Conservation (phyloP, 2,113 vertebrate species). For the Colistium nudipinnis region DNA sequence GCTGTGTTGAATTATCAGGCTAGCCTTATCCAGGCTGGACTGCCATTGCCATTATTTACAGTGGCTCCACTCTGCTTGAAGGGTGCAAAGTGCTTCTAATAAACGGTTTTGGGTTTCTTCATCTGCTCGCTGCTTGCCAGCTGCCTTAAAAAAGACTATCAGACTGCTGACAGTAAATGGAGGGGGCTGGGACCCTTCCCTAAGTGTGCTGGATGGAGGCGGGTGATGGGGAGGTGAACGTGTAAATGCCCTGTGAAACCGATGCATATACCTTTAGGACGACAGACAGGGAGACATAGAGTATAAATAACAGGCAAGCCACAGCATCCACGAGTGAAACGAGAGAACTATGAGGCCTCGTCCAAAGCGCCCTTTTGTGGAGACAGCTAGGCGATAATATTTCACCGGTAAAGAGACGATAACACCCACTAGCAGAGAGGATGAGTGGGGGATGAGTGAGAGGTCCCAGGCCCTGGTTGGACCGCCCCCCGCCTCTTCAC, state of each 20-base stretch:
- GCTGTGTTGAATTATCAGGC: constrained; percentile 51
- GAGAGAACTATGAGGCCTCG: constrained; percentile 55
- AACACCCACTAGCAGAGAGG: constrained; percentile 18
- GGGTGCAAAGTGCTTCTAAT: constrained; percentile 84
- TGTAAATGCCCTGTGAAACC: constrained; percentile 38
- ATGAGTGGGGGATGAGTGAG: constrained; percentile 64
- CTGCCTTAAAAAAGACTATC: constrained; percentile 89
- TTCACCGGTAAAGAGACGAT: constrained; percentile 75
- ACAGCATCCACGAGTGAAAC: constrained; percentile 61
- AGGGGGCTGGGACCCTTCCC: constrained; percentile 81
- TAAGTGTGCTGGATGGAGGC: constrained; percentile 63
- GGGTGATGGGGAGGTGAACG: constrained; percentile 36
- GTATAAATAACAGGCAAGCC: constrained; percentile 69
- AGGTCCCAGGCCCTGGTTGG: constrained; percentile 51
- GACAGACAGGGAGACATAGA: constrained; percentile 39
- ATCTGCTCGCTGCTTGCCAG: constrained; percentile 83
- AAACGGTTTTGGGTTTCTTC: constrained; percentile 82
- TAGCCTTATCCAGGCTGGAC: constrained; percentile 38
- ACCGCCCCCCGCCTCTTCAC: not conserved
- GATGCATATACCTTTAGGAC: constrained; percentile 32
- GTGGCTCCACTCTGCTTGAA: constrained; percentile 79
- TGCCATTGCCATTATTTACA: constrained; percentile 80
- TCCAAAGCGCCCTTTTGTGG: constrained; percentile 53
- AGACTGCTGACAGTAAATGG: constrained; percentile 85
- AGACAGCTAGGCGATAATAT: constrained; percentile 69